Evolutionary conservation across 2,888 invertebrate species (phyloP), one percentile per base, ranked within the genome.

Genomic region (Tuberolachnus salignus): DNA sequence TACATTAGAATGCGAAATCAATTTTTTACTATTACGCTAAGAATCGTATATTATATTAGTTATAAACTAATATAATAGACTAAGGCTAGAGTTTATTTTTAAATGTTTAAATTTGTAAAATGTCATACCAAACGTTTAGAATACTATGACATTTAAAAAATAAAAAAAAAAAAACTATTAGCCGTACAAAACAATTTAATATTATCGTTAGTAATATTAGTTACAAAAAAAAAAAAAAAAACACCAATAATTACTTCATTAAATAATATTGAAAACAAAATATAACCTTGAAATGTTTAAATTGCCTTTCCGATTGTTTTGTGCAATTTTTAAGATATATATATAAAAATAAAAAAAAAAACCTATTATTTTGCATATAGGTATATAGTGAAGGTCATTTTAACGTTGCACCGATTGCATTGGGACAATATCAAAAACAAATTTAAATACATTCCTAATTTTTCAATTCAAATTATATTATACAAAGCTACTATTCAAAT

Each of bases 211-310:
- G n/a, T n/a, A n/a, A n/a, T n/a, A n/a, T n/a, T n/a, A n/a, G 11
- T 26, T n/a, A n/a, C n/a, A n/a, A n/a, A n/a, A 66, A 67, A 51
- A 67, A 67, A 55, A 66, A 46, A 23, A 34, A 16, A 67, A 46
- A 71, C n/a, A 46, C 26, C 46, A 71, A 71, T 46, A 59, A 71
- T 71, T 26, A 59, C 44, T 14, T 34, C 34, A 34, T 4, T 46
- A 46, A 46, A 46, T 46, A 49, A 14, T 23, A n/a, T 8, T 46
- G 1, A 46, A 46, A 46, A 46, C 46, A 46, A n/a, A 10, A 46
- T 9, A 59, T 49, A 26, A 59, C 71, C 71, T 71, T 71, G 71
- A 71, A 71, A 26, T 59, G 26, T 19, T 70, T 59, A 71, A 59
- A 59, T 71, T 13, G 21, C 26, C 26, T 72, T 51, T 49, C 46